A percentile compares a stretch with the other conserved stretches of the same genome.
Evolutionary conservation across 2,113 vertebrate species (phyloP).

Genomic region (Corythornis cristatus): DNA sequence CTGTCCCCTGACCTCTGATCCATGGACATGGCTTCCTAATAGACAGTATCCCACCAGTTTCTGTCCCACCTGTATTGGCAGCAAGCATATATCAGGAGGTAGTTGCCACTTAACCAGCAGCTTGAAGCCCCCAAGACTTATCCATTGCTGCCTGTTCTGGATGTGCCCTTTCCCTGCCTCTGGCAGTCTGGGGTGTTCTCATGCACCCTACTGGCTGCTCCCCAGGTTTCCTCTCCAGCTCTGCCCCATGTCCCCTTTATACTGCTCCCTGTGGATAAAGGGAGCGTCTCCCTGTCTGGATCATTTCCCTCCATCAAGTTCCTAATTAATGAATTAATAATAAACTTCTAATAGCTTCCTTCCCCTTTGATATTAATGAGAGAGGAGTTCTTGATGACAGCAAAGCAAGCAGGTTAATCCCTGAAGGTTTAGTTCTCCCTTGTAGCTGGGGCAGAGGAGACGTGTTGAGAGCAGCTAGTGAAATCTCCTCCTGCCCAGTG

Average conservation of each 20-base stretch:
- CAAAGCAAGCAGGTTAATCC: background rate
- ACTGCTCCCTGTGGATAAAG: background rate
- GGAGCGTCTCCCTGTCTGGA: background rate
- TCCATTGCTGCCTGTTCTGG: background rate
- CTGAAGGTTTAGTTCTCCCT: background rate
- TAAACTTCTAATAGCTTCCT: conserved; percentile 36
- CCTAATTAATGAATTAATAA: conserved; percentile 58
- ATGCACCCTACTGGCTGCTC: background rate
- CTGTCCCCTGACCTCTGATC: too few relatives aligned
- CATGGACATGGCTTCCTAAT: background rate
- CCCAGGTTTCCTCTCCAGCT: background rate
- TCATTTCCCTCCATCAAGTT: background rate
- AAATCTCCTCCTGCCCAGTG: background rate
- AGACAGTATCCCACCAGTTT: background rate
- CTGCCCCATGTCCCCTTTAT: background rate
- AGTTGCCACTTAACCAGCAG: background rate
- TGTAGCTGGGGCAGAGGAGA: background rate
- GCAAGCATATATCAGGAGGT: background rate
- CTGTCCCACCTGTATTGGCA: background rate
- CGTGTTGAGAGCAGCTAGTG: background rate
- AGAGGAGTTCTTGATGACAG: background rate
- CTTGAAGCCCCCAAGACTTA: background rate
- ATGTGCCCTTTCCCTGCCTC: background rate
- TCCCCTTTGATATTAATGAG: background rate
- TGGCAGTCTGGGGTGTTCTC: background rate